Percentiles rank a stretch among this genome's conserved stretches.
These are phyloP conservation scores for Dysidea cf. avara DNA, from an alignment of 37 sponge, comb jelly and placozoan species.

Conservation along the genomic window DNA sequence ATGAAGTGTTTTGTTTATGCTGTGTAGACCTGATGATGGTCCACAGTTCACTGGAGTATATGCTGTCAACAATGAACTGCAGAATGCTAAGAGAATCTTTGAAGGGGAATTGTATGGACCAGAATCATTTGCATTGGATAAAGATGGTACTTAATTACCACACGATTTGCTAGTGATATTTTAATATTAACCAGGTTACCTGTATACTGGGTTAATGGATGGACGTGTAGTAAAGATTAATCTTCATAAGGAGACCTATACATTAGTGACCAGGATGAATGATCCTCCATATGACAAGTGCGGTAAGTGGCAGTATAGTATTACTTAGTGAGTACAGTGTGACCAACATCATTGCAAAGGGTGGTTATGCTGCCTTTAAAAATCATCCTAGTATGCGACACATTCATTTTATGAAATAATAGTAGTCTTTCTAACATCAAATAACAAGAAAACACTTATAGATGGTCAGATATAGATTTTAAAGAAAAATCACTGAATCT, in stretches of 20 bases:
- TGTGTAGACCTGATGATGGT: no score
- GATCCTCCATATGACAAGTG: conserved; percentile 26
- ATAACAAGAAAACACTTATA: no score
- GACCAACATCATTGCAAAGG: no score
- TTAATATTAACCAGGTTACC: conserved; percentile 12
- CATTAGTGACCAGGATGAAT: conserved; percentile 37
- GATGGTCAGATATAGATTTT: no score
- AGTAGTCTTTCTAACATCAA: no score
- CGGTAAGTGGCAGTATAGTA: no score
- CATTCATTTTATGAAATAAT: no score
- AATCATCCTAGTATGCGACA: no score
- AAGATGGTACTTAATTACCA: conserved; percentile 20
- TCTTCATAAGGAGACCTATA: conserved; percentile 3
- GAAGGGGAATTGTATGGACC: conserved; percentile 57
- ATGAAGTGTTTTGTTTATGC: no score
- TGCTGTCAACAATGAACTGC: conserved; percentile 35
- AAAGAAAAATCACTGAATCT: no score
- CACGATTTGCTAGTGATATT: background rate
- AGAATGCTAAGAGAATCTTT: conserved; percentile 42
- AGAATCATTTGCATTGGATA: conserved; percentile 48
- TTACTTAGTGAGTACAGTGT: no score
- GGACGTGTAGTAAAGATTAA: conserved; percentile 47
- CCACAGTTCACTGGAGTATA: conserved; percentile 42
- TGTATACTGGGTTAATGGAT: conserved; percentile 72
- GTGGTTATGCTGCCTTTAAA: no score